Conservation (phyloP, 2,888 invertebrate genomes). For the Ceriagrion tenellum region DNA sequence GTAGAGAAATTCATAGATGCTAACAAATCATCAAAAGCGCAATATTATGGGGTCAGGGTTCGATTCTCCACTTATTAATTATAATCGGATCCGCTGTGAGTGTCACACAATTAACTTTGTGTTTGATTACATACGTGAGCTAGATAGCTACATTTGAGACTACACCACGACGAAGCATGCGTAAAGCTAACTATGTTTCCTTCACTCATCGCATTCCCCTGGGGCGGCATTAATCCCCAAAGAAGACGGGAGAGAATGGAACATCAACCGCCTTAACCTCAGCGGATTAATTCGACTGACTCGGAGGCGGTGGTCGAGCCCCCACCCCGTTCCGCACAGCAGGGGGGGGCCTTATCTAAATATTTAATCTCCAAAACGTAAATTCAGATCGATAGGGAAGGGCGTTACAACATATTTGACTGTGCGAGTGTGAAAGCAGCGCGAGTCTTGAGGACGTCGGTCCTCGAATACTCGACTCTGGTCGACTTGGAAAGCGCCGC, state of each 20-base stretch:
- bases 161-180: background rate
- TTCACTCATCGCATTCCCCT: background rate
- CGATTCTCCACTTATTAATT: too few relatives aligned
- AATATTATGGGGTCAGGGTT: too few relatives aligned
- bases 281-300: background rate
- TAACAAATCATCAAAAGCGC: too few relatives aligned
- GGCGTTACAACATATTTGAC: slow-evolving; percentile 12
- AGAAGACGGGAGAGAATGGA: background rate
- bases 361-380: background rate
- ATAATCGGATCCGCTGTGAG: too few relatives aligned
- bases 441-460: background rate
- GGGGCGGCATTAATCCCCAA: background rate
- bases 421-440: background rate
- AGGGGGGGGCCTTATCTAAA: background rate
- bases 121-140: too few relatives aligned
- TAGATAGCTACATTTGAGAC: background rate
- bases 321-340: background rate
- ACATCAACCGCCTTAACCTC: background rate
- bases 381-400: slow-evolving; percentile 2
- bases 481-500: background rate
- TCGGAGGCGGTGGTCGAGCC: background rate
- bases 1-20: too few relatives aligned
- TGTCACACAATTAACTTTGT: too few relatives aligned
- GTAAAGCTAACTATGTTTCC: background rate
- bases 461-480: background rate